Base-by-base conservation (phyloP, 2,797 vertebrate genomes). In the Pelochelys cantorii region DNA sequence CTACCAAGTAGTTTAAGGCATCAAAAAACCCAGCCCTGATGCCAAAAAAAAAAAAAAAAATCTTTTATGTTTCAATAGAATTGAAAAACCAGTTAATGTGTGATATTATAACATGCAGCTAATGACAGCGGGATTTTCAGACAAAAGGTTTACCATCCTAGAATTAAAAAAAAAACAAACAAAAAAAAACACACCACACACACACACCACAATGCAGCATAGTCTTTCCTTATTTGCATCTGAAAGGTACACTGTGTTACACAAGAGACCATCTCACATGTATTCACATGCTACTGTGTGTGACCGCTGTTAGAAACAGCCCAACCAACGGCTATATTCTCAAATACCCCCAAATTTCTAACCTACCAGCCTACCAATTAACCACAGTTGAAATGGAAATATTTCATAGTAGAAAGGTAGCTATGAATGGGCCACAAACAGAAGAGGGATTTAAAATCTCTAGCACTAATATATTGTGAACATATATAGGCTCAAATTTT, bases 91-190 rank as follows among this genome's bases (percentile, higher is more conserved):
- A 29, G 14, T 54, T 86, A 52, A 59, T 1, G 6, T 89, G 65
- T 79, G 29, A 52, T 53, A 74, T 80, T 59, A 56, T 29, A 84
- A 86, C 55, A 80, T 54, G 86, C 77, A 92, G 68, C 42, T 15
- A 11, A 27, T 59, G 22, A 20, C 79, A 91, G 80, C 56, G 23
- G 92, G 82, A 0, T 29, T 75, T 68, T 83, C 37, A 83, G 7
- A 68, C 75, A 79, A 86, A 89, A 89, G 80, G 81, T 52, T n/a
- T 60, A 78, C 59, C 79, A 57, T 81, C 79, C 52, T 48, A 31
- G 74, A 55, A 56, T 42, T 59, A 93, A 84, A 81, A 91, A 85
- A 79, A 42, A 42, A n/a, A n/a, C n/a, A n/a, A n/a, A n/a, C n/a
- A n/a, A n/a, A n/a, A n/a, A n/a, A n/a, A n/a, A n/a, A n/a, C n/a